A percentile compares a stretch with the other conserved stretches of the same genome.
Evolutionary conservation across 2,113 vertebrate species (phyloP).

Genomic region (Cebus imitator): DNA sequence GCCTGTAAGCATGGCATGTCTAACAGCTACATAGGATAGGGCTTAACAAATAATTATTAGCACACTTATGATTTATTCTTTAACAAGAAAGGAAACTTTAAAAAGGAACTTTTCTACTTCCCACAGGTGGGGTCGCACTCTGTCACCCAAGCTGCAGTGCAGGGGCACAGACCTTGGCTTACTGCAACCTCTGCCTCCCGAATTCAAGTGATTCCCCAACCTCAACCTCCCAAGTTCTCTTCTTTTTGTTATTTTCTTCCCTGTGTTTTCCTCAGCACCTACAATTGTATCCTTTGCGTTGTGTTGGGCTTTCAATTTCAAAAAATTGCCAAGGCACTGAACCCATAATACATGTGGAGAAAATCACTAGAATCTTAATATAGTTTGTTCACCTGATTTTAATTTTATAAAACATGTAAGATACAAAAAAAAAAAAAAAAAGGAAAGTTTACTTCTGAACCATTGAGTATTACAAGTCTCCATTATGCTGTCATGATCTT

Average conservation of each 20-base stretch:
- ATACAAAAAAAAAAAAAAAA: neutral
- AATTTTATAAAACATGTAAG: neutral
- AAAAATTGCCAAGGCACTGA: neutral
- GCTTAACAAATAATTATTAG: too few species aligned
- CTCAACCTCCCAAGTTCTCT: neutral
- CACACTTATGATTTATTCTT: too few species aligned
- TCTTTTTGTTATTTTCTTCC: neutral
- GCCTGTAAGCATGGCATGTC: too few species aligned
- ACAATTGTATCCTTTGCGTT: neutral
- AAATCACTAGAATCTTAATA: slow-evolving; percentile 20
- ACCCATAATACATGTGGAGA: neutral
- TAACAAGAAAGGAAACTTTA: too few species aligned
- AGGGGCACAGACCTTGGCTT: too few species aligned
- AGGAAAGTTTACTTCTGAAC: neutral
- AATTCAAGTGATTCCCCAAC: too few species aligned
- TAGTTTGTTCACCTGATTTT: neutral
- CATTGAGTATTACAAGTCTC: neutral
- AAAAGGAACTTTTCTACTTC: too few species aligned
- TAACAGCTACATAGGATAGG: too few species aligned
- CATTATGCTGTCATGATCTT: neutral
- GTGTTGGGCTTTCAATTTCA: neutral
- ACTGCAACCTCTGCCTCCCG: too few species aligned
- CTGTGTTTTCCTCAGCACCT: neutral
- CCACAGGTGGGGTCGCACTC: too few species aligned
- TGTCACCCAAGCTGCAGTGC: too few species aligned